phyloP scores from a whole-genome alignment of 2,797 vertebrate species.

The Craterocephalus amniculus region DNA sequence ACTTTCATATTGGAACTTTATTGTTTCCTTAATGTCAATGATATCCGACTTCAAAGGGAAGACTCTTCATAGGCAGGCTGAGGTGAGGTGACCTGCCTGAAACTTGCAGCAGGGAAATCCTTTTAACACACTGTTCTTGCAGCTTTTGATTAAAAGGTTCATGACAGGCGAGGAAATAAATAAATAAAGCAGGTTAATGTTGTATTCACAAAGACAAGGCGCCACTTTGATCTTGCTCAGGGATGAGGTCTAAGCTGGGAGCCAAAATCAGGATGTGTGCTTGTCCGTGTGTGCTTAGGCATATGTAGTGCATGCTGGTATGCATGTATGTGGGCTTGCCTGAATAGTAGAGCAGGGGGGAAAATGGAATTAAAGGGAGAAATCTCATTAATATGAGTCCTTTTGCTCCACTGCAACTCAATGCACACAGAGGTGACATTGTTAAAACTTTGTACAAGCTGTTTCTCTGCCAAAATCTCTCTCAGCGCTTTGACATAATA shows the following conservation, averaged over 20 bases:
- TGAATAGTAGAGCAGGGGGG: slow-evolving; percentile 11
- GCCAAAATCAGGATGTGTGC: slow-evolving; percentile 22
- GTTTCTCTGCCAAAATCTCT: slow-evolving; percentile 21
- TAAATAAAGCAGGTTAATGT: slow-evolving; percentile 60
- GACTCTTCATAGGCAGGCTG: slow-evolving; percentile 46
- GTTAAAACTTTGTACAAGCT: slow-evolving; percentile 5
- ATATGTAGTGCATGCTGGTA: neutral
- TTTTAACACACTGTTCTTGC: slow-evolving; percentile 43
- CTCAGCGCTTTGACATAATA: slow-evolving; percentile 10
- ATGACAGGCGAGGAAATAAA: slow-evolving; percentile 59
- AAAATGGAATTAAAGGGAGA: slow-evolving; percentile 23
- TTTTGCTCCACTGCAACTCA: slow-evolving; percentile 35
- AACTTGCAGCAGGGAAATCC: slow-evolving; percentile 41
- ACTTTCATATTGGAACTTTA: slow-evolving; percentile 40
- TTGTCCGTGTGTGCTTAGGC: slow-evolving; percentile 5
- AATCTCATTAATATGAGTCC: slow-evolving; percentile 42
- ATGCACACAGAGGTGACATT: slow-evolving; percentile 29
- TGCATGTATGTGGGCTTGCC: slow-evolving; percentile 21
- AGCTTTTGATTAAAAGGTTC: slow-evolving; percentile 67
- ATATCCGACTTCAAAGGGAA: slow-evolving; percentile 61
- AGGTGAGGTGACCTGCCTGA: slow-evolving; percentile 37
- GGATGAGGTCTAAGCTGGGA: slow-evolving; percentile 44
- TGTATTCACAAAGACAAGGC: slow-evolving; percentile 63
- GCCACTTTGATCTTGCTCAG: slow-evolving; percentile 72
- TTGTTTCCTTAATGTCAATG: slow-evolving; percentile 57